Evolutionary conservation across 2,888 invertebrate species (phyloP), one percentile per base, ranked within the genome.

Genomic region (Drosophila nigricruria): DNA sequence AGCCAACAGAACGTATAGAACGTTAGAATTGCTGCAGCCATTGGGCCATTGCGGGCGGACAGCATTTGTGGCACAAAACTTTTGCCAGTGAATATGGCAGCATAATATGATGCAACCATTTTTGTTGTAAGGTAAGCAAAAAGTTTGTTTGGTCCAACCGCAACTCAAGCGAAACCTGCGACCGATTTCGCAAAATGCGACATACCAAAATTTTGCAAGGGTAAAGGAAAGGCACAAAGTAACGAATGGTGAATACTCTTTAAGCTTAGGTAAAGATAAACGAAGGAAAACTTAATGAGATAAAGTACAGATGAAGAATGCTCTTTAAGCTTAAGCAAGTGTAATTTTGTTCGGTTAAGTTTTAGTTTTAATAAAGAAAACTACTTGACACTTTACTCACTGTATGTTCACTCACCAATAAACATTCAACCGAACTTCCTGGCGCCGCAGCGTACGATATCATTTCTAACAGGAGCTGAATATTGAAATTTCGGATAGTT

Each of bases 101-200:
- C 62, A 58, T 50, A 50, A 65, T 56, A 77, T 67, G 59, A 63
- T 72, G 66, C 59, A 68, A 62, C 62, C 68, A 57, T 62, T 61
- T 82, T 85, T 73, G 73, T 72, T 72, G 70, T 68, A 78, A 82
- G 81, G 87, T 88, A 86, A 83, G 87, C 87, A 86, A 78, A 82
- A 86, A 78, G 84, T 85, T 86, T 68, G 57, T 70, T 71, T 65
- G 32, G 63, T 54, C 57, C 68, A 73, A 71, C 75, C 79, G 73
- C 84, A 88, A 70, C 76, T 87, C 84, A 84, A 74, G 88, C 85
- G 74, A 78, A 78, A 72, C 85, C 85, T 79, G 79, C 79, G 87
- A 84, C 88, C 88, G 79, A 86, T 87, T 87, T 79, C n/a, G 56
- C 52, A 59, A 68, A 60, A 60, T 40, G 72, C 63, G 53, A 54